A percentile compares a stretch with the other conserved stretches of the same genome.
These are phyloP conservation scores for Sialia sialis DNA, from an alignment of 2,113 vertebrate genomes.

Conservation along the genomic window DNA sequence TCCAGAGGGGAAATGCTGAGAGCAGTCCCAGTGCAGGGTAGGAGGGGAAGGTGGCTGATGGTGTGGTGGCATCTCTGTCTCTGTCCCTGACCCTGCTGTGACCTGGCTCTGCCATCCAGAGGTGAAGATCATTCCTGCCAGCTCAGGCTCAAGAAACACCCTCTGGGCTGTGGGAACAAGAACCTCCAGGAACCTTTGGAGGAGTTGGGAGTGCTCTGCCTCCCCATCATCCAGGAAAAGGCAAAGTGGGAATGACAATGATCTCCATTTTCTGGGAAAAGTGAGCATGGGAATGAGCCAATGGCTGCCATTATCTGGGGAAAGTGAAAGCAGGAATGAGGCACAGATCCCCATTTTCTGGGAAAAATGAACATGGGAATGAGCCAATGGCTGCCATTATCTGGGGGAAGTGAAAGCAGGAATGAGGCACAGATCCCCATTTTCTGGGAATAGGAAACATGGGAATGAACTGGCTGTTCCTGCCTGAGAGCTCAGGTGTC, in stretches of 20 bases:
- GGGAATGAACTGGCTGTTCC: background rate
- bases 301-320: accelerated
- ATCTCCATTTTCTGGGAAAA: background rate
- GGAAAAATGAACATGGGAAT: background rate
- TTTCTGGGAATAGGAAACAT: background rate
- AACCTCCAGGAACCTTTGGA: background rate
- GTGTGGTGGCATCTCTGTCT: background rate
- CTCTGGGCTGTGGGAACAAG: accelerated
- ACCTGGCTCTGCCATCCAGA: background rate
- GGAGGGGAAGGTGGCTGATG: background rate
- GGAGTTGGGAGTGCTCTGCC: accelerated
- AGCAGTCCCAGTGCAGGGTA: accelerated
- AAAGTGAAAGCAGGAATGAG: background rate
- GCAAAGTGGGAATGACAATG: background rate
- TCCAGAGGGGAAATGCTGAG: background rate
- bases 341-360: background rate
- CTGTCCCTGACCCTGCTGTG: background rate
- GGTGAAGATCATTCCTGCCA: background rate
- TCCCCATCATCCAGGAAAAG: background rate
- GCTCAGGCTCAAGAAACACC: background rate
- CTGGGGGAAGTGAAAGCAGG: background rate
- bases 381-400: accelerated
- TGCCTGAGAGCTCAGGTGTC: background rate
- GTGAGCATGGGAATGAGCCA: background rate
- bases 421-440: background rate